Base-by-base conservation (phyloP, 2,888 invertebrate species). In the Oxycera nigricornis region DNA sequence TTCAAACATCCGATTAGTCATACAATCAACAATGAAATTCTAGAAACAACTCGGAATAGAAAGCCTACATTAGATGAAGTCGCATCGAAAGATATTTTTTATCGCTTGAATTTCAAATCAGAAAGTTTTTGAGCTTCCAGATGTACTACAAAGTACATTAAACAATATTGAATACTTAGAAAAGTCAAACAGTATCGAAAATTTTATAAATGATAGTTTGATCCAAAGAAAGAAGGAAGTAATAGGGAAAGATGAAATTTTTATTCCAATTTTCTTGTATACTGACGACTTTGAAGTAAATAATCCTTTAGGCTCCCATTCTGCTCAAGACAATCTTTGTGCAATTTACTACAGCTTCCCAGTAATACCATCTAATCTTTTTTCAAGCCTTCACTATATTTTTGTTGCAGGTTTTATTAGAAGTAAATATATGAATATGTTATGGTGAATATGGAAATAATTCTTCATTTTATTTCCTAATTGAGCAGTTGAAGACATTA, bases 1-100 rank as follows among this genome's bases (percentile, higher is more conserved):
- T 61, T 61, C 30, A 2, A 14, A n/a, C 22, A 6, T 61, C 61
- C 61, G 11, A 2, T 28, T 14, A 28, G 4, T 4, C n/a, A 61
- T 61, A 61, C 61, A 17, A 61, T 61, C 1, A 61, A 30, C 30
- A 61, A 61, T 30, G 61, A 61, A 61, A 61, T 61, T n/a, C 61
- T n/a, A 6, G 30, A 61, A n/a, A 61, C 28, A 17, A 2, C 1
- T 14, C 11, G 14, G n/a, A n/a, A 14, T 30, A 20, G 30, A n/a
- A 28, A 6, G n/a, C 24, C n/a, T 59, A 28, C 59, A 28, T 28
- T 59, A n/a, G 26, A 6, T 17, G 59, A 28, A 28, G 24, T 59
- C 11, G 14, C 9, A n/a, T 2, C 9, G 22, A 59, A 59, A 59
- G 28, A 6, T 11, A 11, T 24, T 31, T 31, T 62, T 9, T 26